phyloP scores from a whole-genome alignment of 2,113 vertebrate species.

The Saguinus midas region DNA sequence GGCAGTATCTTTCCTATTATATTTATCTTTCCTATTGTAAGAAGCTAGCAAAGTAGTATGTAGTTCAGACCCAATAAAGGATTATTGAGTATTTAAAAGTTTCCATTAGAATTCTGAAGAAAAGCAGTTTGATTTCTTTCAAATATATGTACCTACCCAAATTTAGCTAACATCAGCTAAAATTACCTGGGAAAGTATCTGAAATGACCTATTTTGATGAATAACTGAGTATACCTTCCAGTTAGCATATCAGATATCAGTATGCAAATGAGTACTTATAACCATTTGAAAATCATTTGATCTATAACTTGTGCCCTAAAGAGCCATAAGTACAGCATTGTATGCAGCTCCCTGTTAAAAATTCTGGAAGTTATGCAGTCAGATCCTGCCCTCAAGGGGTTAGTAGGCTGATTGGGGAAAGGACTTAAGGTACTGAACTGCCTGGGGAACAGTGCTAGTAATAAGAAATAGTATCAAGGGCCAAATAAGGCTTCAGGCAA shows the following conservation, averaged over 20 bases:
- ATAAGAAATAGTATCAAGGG: background rate
- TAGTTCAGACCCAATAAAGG: background rate
- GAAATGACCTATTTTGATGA: conserved; percentile 1
- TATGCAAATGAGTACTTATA: background rate
- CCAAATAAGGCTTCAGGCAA: background rate
- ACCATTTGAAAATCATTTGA: background rate
- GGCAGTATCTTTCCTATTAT: background rate
- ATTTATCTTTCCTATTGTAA: background rate
- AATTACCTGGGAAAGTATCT: conserved; percentile 5
- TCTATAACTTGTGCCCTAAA: background rate
- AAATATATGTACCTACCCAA: background rate
- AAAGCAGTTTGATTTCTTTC: conserved; percentile 22
- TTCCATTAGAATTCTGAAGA: conserved; percentile 44
- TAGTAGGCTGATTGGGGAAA: background rate
- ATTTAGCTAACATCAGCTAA: conserved; percentile 23
- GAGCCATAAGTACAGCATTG: background rate
- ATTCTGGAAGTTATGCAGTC: background rate
- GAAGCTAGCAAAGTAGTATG: background rate
- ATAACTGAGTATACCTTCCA: background rate
- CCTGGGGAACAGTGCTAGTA: background rate
- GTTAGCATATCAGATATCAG: background rate
- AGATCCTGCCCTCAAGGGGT: background rate
- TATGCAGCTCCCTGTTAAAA: background rate
- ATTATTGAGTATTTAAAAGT: conserved; percentile 21
- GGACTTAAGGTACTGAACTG: background rate